Percentiles rank a stretch among this genome's conserved stretches.
phyloP scores from a whole-genome alignment of 2,113 vertebrate genomes.

The Pitta sordida region DNA sequence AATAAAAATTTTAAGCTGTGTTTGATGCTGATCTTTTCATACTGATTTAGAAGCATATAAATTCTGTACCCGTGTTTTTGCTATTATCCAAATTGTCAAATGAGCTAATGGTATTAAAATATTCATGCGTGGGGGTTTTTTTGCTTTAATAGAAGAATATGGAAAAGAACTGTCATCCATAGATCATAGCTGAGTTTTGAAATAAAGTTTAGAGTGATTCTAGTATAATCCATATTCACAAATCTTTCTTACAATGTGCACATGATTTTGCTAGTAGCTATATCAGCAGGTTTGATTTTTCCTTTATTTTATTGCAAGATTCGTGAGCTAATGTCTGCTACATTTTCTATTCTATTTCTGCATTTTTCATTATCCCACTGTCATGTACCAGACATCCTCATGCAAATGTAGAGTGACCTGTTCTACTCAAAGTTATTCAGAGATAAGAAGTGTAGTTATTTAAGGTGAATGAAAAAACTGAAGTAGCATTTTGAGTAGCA shows the following conservation, averaged over 20 bases:
- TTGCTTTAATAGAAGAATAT: neutral
- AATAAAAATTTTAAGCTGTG: neutral
- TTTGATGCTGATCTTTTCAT: neutral
- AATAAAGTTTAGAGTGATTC: neutral
- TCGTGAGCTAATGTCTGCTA: neutral
- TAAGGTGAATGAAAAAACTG: neutral
- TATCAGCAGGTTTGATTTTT: neutral
- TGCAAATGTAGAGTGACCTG: constrained; percentile 23
- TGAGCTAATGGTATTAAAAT: neutral
- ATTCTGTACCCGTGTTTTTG: neutral
- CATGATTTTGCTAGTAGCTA: neutral
- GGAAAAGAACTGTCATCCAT: neutral
- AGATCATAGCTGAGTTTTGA: neutral
- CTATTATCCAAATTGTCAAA: neutral
- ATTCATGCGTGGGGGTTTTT: accelerated
- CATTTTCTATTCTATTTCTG: constrained; percentile 8
- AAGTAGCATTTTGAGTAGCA: neutral
- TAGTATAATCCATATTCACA: neutral
- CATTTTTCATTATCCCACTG: constrained; percentile 54
- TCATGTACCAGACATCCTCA: constrained; percentile 6
- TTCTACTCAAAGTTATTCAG: constrained; percentile 3
- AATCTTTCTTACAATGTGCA: neutral
- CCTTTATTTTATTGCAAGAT: constrained; percentile 9
- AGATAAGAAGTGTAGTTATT: neutral
- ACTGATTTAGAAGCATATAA: neutral